Evolutionary conservation across 2,113 vertebrate species (phyloP).

Genomic region (Lamprologus tigripictilis): DNA sequence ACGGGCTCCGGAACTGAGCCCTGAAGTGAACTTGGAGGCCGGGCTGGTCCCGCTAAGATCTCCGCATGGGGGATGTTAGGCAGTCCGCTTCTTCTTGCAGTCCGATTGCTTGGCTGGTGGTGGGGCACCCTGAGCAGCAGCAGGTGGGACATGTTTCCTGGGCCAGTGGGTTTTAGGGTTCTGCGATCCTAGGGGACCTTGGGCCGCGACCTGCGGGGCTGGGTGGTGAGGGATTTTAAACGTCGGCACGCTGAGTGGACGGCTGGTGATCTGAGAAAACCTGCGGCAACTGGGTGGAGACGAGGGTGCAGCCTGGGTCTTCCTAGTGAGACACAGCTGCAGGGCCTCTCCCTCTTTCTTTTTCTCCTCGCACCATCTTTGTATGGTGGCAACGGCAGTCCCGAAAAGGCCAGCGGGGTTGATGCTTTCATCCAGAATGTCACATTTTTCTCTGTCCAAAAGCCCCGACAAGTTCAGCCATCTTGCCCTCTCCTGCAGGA

Average conservation of each 20-base stretch:
- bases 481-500: not conserved
- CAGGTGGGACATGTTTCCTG: not conserved
- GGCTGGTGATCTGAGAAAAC: accelerated
- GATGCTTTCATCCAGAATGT: not conserved
- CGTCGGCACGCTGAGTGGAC: accelerated
- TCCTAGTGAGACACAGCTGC: accelerated
- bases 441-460: not conserved
- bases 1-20: not conserved
- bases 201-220: accelerated
- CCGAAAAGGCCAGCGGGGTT: not conserved
- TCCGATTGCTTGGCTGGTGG: not conserved
- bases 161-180: not conserved
- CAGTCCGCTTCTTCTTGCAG: not conserved
- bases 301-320: not conserved
- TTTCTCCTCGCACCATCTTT: accelerated
- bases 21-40: not conserved
- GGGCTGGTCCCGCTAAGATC: accelerated
- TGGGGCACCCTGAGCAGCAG: not conserved
- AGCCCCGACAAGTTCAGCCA: not conserved
- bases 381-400: accelerated
- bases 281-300: accelerated
- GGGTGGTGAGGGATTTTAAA: not conserved
- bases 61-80: accelerated
- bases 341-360: not conserved
- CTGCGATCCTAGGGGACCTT: not conserved